These are phyloP conservation scores for Malacosoma neustria DNA, from an alignment of 2,888 invertebrate genomes.

Conservation along the genomic window DNA sequence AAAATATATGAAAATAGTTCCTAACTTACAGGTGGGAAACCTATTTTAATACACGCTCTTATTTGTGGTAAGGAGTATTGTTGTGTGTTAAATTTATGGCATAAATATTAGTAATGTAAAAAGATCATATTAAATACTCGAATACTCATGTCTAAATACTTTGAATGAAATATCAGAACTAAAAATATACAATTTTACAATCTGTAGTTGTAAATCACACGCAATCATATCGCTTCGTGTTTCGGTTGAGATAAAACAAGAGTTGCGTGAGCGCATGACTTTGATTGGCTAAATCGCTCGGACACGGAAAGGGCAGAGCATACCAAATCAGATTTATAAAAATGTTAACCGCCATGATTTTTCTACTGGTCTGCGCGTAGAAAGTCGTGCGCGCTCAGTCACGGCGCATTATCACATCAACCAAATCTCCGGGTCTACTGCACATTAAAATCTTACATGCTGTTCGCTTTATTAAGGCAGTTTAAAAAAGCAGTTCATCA, in stretches of 20 bases:
- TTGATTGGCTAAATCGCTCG: constrained; percentile 14
- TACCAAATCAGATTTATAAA: constrained; percentile 35
- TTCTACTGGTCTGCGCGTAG: constrained; percentile 46
- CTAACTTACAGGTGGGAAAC: too few species aligned
- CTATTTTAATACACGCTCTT: too few species aligned
- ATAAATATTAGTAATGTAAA: too few species aligned
- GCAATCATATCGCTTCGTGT: not conserved
- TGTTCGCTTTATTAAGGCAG: constrained; percentile 66
- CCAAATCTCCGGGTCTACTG: constrained; percentile 58
- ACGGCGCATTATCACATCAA: constrained; percentile 64
- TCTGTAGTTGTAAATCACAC: not conserved
- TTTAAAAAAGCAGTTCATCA: constrained; percentile 61
- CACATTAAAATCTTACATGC: constrained; percentile 69
- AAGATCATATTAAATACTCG: too few species aligned
- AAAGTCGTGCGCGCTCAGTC: constrained; percentile 65
- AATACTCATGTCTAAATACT: not conserved
- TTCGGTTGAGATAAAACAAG: not conserved
- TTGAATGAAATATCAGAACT: not conserved
- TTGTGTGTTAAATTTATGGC: too few species aligned
- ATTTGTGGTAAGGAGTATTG: too few species aligned
- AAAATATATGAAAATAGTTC: too few species aligned
- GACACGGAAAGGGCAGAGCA: constrained; percentile 24
- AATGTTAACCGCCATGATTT: constrained; percentile 27
- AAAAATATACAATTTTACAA: not conserved
- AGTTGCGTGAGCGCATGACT: constrained; percentile 8